Evolutionary conservation across 2,797 vertebrate genomes (phyloP).

Genomic region (Prionace glauca): DNA sequence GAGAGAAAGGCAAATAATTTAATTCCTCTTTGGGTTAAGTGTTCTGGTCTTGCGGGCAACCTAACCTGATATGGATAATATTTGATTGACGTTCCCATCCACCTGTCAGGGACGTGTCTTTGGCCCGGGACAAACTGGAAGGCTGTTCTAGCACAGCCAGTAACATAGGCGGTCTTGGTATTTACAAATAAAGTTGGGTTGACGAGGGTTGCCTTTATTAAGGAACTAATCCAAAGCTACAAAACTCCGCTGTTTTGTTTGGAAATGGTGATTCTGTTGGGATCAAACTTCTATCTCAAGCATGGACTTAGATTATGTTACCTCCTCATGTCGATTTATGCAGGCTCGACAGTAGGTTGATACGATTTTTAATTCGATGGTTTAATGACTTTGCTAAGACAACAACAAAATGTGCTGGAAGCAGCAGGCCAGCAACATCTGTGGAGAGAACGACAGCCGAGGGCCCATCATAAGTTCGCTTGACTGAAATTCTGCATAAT

Average conservation of each 20-base stretch:
- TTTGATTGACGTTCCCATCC: slow-evolving; percentile 20
- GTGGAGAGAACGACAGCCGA: background rate
- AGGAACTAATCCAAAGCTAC: background rate
- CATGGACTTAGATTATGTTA: background rate
- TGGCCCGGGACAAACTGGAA: background rate
- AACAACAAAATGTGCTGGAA: background rate
- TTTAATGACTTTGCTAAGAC: background rate
- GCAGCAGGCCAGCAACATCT: background rate
- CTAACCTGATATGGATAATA: background rate
- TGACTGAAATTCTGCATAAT: background rate
- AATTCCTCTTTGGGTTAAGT: background rate
- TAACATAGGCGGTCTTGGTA: background rate
- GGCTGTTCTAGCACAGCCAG: background rate
- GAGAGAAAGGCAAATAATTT: background rate
- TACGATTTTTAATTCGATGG: background rate
- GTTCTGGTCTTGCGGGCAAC: background rate
- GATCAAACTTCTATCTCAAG: background rate
- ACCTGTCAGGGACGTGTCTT: background rate
- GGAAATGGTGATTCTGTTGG: background rate
- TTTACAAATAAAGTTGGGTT: slow-evolving; percentile 26
- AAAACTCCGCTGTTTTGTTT: background rate
- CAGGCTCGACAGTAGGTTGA: background rate
- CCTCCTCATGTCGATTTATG: background rate
- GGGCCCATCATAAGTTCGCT: background rate
- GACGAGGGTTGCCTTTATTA: no score